A percentile compares a stretch with the other conserved stretches of the same genome.
Evolutionary conservation across 2,797 vertebrate genomes (phyloP).

Genomic region (Pantherophis alleghaniensis): DNA sequence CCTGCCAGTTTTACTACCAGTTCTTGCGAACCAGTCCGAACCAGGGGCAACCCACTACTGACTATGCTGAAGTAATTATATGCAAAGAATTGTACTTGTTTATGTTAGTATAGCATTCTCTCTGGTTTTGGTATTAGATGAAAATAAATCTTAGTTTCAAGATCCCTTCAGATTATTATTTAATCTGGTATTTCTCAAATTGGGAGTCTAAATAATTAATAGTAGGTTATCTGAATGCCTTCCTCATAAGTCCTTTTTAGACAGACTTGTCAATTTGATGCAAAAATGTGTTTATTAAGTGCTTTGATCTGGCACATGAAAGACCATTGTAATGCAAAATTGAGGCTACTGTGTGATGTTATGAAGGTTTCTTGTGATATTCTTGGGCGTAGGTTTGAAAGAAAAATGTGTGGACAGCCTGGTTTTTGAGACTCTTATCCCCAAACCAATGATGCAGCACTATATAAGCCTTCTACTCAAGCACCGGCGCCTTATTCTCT

Average conservation of each 20-base stretch:
- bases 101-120: neutral
- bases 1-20: too few species aligned
- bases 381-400: conserved; percentile 78
- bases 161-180: neutral
- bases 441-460: conserved; percentile 96
- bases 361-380: neutral
- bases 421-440: conserved; percentile 93
- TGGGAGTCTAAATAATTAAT: neutral
- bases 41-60: too few species aligned
- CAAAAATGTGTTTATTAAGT: neutral
- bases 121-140: neutral
- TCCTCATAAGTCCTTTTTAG: neutral
- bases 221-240: neutral
- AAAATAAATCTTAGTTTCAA: neutral
- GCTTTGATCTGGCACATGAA: neutral
- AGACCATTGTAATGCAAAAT: neutral
- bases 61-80: neutral
- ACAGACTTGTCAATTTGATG: neutral
- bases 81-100: neutral
- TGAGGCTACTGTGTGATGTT: neutral
- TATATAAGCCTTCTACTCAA: conserved; percentile 94
- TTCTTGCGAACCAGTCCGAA: too few species aligned
- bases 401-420: conserved; percentile 93
- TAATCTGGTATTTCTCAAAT: neutral
- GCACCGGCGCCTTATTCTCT: conserved; percentile 90